These are phyloP conservation scores for Phrynocephalus versicolor DNA, from an alignment of 2,113 vertebrate species.

Conservation along the genomic window DNA sequence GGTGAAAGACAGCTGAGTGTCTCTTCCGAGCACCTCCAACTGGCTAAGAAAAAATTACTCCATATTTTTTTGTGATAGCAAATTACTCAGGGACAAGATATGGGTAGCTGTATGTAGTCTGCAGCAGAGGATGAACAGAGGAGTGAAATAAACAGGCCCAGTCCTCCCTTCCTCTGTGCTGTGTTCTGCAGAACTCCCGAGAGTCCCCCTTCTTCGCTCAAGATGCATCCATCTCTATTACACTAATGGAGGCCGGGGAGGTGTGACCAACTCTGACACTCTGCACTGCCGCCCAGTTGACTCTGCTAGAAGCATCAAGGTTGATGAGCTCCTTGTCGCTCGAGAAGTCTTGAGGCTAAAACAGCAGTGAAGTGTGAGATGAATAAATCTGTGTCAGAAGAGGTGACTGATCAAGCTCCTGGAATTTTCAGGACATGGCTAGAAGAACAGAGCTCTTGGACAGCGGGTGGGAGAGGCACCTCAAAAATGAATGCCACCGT, in stretches of 20 bases:
- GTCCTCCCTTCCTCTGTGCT: background rate
- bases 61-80: background rate
- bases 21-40: background rate
- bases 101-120: no score
- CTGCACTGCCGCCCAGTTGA: background rate
- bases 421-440: no score
- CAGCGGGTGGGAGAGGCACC: background rate
- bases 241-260: background rate
- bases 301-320: background rate
- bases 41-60: background rate
- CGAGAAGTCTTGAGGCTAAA: background rate
- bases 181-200: background rate
- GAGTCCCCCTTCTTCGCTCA: background rate
- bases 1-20: background rate
- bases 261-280: no score
- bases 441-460: background rate
- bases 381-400: background rate
- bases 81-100: background rate
- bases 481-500: background rate
- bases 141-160: background rate
- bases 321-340: background rate
- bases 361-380: background rate
- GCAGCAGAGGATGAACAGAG: background rate
- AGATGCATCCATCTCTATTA: slow-evolving; percentile 6
- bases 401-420: background rate